phyloP scores from a whole-genome alignment of 2,888 invertebrate genomes.

The Coecobrya sp. region DNA sequence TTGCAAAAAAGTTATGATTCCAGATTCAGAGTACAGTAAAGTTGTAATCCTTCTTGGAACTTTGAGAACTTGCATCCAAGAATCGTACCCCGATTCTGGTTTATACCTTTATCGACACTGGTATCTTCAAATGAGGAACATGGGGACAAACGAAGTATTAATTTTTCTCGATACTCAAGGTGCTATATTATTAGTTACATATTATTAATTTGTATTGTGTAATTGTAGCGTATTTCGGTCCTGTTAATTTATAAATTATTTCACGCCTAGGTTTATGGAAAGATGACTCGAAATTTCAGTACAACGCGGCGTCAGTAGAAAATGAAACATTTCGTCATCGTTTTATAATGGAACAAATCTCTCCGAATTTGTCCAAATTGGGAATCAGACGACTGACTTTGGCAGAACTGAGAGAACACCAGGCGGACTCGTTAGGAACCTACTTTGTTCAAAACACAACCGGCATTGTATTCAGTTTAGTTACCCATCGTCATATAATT shows the following conservation, averaged over 20 bases:
- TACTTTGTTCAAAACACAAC: not conserved
- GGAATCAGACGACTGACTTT: not conserved
- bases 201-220: no score
- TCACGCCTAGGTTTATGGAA: not conserved
- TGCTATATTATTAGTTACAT: not conserved
- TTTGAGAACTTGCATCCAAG: not conserved
- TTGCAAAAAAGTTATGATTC: not conserved
- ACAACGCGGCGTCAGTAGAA: not conserved
- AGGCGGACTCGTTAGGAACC: not conserved
- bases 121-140: conserved; percentile 32
- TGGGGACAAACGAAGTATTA: not conserved
- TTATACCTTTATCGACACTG: conserved; percentile 13
- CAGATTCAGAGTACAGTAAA: not conserved
- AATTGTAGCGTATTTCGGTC: not conserved
- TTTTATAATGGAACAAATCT: no score
- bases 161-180: conserved; percentile 12
- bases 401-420: not conserved
- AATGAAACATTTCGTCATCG: not conserved
- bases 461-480: not conserved
- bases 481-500: not conserved
- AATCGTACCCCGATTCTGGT: not conserved
- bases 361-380: not conserved
- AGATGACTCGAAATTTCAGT: not conserved
- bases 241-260: not conserved
- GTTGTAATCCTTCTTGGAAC: not conserved